These are phyloP conservation scores for Rhinolophus ferrumequinum DNA, from an alignment of 2,113 vertebrate genomes.

Conservation along the genomic window DNA sequence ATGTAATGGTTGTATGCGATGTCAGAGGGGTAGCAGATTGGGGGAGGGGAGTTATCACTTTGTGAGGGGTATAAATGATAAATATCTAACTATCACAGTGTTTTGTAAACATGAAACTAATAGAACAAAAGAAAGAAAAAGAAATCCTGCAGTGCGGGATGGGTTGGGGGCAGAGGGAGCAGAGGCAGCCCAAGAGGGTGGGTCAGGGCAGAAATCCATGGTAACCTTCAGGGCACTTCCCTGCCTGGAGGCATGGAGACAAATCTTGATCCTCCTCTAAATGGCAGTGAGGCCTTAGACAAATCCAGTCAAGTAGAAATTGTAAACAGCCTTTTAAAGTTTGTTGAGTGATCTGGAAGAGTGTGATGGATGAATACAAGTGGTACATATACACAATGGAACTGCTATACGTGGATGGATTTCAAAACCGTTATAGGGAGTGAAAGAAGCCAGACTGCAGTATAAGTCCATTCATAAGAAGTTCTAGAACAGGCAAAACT, in stretches of 20 bases:
- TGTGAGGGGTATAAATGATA: too few species aligned
- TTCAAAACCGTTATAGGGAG: background rate
- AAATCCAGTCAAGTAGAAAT: background rate
- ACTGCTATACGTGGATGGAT: background rate
- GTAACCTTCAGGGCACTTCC: background rate
- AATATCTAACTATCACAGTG: too few species aligned
- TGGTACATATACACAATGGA: background rate
- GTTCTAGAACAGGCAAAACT: background rate
- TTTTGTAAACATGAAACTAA: too few species aligned
- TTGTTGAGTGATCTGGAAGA: background rate
- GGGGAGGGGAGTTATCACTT: too few species aligned
- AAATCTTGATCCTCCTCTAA: background rate
- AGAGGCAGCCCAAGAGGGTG: background rate
- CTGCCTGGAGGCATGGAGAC: background rate
- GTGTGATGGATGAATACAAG: background rate
- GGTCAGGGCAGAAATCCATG: background rate
- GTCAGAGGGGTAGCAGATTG: too few species aligned
- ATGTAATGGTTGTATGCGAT: too few species aligned
- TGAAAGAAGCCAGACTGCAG: background rate
- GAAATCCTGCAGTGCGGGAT: background rate
- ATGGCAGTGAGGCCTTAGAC: background rate
- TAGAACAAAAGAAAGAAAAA: background rate
- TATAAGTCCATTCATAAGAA: background rate
- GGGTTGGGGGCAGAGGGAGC: background rate
- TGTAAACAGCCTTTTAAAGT: background rate